These are phyloP conservation scores for Drosophila albomicans DNA, from an alignment of 1,140 invertebrate genomes.

Conservation along the genomic window DNA sequence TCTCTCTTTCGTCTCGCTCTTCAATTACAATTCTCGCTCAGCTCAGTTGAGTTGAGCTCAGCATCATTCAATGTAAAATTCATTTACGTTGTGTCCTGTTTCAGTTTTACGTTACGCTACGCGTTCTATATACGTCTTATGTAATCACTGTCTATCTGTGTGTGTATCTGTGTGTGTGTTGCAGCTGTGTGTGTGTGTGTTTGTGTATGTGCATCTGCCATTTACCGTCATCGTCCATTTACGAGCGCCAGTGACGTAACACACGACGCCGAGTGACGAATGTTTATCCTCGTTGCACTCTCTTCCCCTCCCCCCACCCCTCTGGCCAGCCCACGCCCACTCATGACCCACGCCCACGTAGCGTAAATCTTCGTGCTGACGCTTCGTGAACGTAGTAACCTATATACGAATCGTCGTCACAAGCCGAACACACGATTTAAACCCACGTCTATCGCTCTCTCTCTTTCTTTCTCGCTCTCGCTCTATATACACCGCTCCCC, in stretches of 20 bases:
- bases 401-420: slow-evolving; percentile 59
- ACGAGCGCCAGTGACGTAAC: slow-evolving; percentile 73
- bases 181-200: slow-evolving; percentile 9
- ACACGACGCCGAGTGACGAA: slow-evolving; percentile 52
- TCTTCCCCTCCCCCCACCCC: not conserved
- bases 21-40: slow-evolving; percentile 2
- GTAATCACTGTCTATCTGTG: slow-evolving; percentile 13
- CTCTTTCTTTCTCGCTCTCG: too few relatives aligned
- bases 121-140: slow-evolving; percentile 59
- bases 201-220: slow-evolving; percentile 31
- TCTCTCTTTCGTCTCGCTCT: not conserved
- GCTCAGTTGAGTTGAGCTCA: slow-evolving; percentile 16
- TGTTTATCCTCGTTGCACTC: slow-evolving; percentile 43
- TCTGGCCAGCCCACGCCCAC: slow-evolving; percentile 30
- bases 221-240: slow-evolving; percentile 63
- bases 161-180: slow-evolving; percentile 12
- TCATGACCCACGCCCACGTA: slow-evolving; percentile 35
- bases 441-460: slow-evolving; percentile 22
- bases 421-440: slow-evolving; percentile 1
- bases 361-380: slow-evolving; percentile 76
- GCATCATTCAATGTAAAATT: slow-evolving; percentile 82
- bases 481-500: not conserved
- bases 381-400: slow-evolving; percentile 72
- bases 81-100: slow-evolving; percentile 81
- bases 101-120: slow-evolving; percentile 80